Conservation (phyloP, 2,113 vertebrate species). For the Jacana jacana region DNA sequence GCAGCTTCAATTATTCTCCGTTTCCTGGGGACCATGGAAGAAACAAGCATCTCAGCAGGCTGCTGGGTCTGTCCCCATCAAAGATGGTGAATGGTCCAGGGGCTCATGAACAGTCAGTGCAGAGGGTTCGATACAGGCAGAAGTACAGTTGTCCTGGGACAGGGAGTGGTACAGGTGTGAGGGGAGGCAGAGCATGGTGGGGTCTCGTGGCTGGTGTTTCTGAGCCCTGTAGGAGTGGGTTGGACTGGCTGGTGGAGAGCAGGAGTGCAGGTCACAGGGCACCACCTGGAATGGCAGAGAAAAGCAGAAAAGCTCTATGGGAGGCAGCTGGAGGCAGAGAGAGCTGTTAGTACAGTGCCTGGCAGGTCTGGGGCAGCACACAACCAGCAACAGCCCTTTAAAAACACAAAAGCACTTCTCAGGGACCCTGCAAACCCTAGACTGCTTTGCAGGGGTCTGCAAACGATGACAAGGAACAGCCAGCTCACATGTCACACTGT, state of each 20-base stretch:
- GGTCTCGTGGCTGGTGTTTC: neutral
- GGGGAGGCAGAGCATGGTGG: neutral
- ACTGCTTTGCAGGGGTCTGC: neutral
- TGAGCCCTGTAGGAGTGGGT: neutral
- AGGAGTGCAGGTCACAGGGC: neutral
- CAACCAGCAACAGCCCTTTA: neutral
- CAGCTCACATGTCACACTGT: neutral
- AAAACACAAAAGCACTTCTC: neutral
- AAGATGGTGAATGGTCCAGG: neutral
- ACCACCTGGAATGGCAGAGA: slow-evolving; percentile 15
- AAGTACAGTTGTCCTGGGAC: neutral
- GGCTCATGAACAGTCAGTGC: neutral
- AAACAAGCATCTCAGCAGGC: neutral
- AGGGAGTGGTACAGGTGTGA: neutral
- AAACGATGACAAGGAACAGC: neutral
- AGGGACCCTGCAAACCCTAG: neutral
- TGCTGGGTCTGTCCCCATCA: neutral
- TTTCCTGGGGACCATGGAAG: neutral
- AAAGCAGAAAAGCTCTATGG: neutral
- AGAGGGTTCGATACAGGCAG: neutral
- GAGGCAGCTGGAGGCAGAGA: neutral
- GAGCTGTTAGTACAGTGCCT: neutral
- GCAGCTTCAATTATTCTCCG: neutral
- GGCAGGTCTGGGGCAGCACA: neutral
- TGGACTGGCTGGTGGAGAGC: neutral